These are phyloP conservation scores for Pachliopta kotzebuea DNA, from an alignment of 2,888 invertebrate genomes.

Conservation along the genomic window DNA sequence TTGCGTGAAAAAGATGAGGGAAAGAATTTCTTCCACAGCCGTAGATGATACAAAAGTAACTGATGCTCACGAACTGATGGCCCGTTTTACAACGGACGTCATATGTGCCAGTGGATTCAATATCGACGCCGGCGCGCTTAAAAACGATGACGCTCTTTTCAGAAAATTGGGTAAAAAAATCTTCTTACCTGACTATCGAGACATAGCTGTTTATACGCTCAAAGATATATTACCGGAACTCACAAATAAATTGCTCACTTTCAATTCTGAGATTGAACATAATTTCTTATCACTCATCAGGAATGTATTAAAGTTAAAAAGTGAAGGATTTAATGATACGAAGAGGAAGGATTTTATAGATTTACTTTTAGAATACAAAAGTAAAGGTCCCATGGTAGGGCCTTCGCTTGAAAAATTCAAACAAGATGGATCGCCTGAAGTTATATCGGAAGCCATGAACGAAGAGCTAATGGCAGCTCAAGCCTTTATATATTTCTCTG, in stretches of 20 bases:
- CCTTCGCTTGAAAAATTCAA: slow-evolving; percentile 37
- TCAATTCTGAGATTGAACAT: slow-evolving; percentile 41
- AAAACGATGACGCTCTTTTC: slow-evolving; percentile 26
- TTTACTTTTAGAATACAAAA: slow-evolving; percentile 37
- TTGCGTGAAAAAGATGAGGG: slow-evolving; percentile 32
- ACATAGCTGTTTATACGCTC: slow-evolving; percentile 1
- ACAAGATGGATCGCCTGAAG: slow-evolving; percentile 33
- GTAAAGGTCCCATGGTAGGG: slow-evolving; percentile 37
- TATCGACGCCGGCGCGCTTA: slow-evolving; percentile 30
- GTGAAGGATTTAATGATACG: slow-evolving; percentile 37
- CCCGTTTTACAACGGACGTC: slow-evolving; percentile 32
- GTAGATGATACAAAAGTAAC: slow-evolving; percentile 15
- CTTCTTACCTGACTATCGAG: background rate
- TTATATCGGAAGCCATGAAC: slow-evolving; percentile 31
- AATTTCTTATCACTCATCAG: slow-evolving; percentile 42
- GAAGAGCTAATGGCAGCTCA: slow-evolving; percentile 36
- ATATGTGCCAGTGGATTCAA: slow-evolving; percentile 35
- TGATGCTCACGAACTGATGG: slow-evolving; percentile 32
- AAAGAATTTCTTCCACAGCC: slow-evolving; percentile 26
- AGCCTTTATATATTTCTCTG: slow-evolving; percentile 38
- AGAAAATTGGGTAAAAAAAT: slow-evolving; percentile 13
- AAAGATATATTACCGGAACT: slow-evolving; percentile 46
- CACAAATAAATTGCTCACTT: background rate
- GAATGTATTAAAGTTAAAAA: slow-evolving; percentile 39
- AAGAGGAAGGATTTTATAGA: slow-evolving; percentile 43